Evolutionary conservation across 2,113 vertebrate species (phyloP), one percentile per base, ranked within the genome.

Genomic region (Crotalus tigris): DNA sequence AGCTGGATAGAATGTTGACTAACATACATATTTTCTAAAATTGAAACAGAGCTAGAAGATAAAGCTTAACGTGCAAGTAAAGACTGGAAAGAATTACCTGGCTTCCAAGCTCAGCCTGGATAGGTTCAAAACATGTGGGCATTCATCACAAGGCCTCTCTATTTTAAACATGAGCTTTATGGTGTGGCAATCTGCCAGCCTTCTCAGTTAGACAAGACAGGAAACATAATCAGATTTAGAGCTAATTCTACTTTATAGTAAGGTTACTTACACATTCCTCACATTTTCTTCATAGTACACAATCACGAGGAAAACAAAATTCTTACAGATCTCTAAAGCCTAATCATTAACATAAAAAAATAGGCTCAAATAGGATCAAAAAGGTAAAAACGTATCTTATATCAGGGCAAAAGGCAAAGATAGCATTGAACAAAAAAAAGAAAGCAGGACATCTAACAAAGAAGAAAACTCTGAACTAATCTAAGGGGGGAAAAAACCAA

Each of bases 401-500:
- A 75, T 33, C 64, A 33, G 5, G n/a, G n/a, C n/a, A 75, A 75
- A 75, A 33, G n/a, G 13, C n/a, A 75, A n/a, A 33, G 64, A 75
- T 75, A 17, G n/a, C 64, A 33, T 17, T 75, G 5, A 75, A 7
- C n/a, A 75, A 69, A 69, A 69, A 61, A 75, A 33, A 33, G 64
- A 33, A 75, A 75, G 64, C n/a, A 75, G 15, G 64, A 6, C 64
- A 75, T 13, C 12, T 75, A 75, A 69, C 64, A 33, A 69, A 75
- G n/a, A 75, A 13, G 29, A 75, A 75, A 33, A 33, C 64, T 33
- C n/a, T 33, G 5, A 75, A 75, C 64, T 75, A 17, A 33, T 17
- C 0, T 75, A 33, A 33, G n/a, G 23, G 4, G 61, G 1, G 3
- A 1, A 1, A 0, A 0, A 15, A 69, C 1, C 13, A 81, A 19